phyloP scores from a whole-genome alignment of 2,113 vertebrate species.

The Cyphomyrus discorhynchus region DNA sequence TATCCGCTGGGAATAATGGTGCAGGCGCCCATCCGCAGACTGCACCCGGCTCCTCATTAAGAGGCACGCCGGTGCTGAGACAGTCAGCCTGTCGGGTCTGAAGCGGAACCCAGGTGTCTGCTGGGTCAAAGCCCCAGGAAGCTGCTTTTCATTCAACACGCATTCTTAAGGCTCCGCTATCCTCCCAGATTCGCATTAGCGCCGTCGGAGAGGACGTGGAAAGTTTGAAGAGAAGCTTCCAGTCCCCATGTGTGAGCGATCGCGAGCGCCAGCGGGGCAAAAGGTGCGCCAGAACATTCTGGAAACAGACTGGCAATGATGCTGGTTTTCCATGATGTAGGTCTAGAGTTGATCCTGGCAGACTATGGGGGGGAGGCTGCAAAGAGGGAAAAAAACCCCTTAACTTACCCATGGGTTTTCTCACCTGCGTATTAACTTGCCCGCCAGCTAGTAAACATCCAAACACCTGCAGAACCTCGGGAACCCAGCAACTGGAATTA shows the following conservation, averaged over 20 bases:
- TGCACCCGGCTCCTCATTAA: conserved; percentile 62
- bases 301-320: conserved; percentile 48
- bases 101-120: conserved; percentile 12
- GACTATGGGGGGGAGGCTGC: conserved; percentile 13
- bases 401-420: conserved; percentile 42
- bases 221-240: neutral
- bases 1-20: conserved; percentile 62
- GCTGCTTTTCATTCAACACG: neutral
- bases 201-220: neutral
- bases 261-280: conserved; percentile 11
- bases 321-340: conserved; percentile 62
- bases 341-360: conserved; percentile 33
- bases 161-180: neutral
- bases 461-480: conserved; percentile 33
- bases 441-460: conserved; percentile 42
- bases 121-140: conserved; percentile 10
- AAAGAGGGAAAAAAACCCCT: conserved; percentile 18
- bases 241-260: conserved; percentile 17
- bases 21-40: conserved; percentile 60
- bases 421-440: conserved; percentile 38
- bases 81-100: neutral
- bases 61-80: conserved; percentile 38
- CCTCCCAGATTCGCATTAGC: neutral
- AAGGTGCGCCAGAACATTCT: conserved; percentile 17
- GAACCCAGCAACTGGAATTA: neutral